These are phyloP conservation scores for Amitus sp. DNA, from an alignment of 2,888 invertebrate species.

Conservation along the genomic window DNA sequence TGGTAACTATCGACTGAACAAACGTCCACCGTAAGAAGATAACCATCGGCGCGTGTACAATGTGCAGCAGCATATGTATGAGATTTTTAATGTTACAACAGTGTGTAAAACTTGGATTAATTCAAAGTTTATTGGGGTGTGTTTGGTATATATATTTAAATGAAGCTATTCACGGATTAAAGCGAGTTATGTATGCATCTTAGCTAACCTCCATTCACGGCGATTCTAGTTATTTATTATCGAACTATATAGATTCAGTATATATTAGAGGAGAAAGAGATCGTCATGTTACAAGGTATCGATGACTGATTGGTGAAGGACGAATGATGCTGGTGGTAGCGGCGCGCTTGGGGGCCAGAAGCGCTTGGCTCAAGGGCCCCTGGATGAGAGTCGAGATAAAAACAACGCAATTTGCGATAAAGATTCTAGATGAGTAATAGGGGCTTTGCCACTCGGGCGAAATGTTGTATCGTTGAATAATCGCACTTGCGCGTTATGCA, in stretches of 20 bases:
- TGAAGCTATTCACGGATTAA: conserved; percentile 12
- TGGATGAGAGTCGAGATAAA: conserved; percentile 4
- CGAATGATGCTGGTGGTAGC: too few relatives aligned
- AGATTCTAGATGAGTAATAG: conserved; percentile 22
- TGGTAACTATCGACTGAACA: conserved; percentile 30
- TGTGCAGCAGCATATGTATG: conserved; percentile 17
- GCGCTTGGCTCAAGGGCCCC: too few relatives aligned
- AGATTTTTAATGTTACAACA: conserved; percentile 39
- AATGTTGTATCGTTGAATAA: conserved; percentile 4
- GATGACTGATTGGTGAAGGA: conserved; percentile 33
- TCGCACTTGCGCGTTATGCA: conserved; percentile 9
- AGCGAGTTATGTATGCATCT: conserved; percentile 36
- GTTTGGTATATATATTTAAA: conserved; percentile 45
- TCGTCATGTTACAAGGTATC: conserved; percentile 36
- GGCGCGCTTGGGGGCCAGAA: too few relatives aligned
- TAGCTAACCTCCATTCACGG: conserved; percentile 43
- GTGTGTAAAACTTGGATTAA: conserved; percentile 56
- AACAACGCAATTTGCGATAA: conserved; percentile 7
- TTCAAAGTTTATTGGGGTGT: conserved; percentile 57
- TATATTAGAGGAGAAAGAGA: conserved; percentile 29
- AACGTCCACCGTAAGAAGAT: conserved; percentile 30
- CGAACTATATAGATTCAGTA: conserved; percentile 44
- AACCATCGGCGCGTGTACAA: conserved; percentile 14
- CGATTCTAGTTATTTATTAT: conserved; percentile 43
- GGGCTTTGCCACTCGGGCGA: conserved; percentile 7